Evolutionary conservation across 1,140 invertebrate species (phyloP).

Genomic region (Seison nebaliae): DNA sequence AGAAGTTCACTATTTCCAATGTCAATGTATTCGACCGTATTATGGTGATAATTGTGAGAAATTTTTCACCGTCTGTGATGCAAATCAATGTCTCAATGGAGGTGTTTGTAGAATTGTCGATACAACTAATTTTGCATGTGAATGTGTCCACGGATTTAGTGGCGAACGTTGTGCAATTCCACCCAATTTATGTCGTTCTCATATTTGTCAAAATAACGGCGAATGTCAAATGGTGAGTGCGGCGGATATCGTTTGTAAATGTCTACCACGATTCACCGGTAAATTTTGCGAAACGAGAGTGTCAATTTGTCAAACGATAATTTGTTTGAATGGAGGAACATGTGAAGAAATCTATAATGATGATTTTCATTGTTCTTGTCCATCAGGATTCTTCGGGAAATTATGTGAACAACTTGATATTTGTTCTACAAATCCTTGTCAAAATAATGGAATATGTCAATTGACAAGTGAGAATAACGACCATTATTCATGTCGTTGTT

Average conservation of each 20-base stretch:
- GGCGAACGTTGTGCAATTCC: neutral
- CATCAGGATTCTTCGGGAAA: slow-evolving; percentile 6
- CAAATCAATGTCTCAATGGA: slow-evolving; percentile 14
- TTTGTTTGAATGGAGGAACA: neutral
- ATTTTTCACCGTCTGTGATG: slow-evolving; percentile 3
- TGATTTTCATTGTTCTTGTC: slow-evolving; percentile 3
- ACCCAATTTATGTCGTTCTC: no score
- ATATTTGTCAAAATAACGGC: no score
- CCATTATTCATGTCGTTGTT: slow-evolving; percentile 42
- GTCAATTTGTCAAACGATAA: neutral
- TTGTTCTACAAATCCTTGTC: slow-evolving; percentile 10
- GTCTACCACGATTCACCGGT: slow-evolving; percentile 17
- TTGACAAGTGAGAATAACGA: neutral
- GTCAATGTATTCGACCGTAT: no score
- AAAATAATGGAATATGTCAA: slow-evolving; percentile 10
- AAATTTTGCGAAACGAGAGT: slow-evolving; percentile 46
- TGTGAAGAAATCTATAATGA: neutral
- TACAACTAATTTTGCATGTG: neutral
- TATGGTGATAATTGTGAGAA: no score
- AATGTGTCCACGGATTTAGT: neutral
- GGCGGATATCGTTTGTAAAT: slow-evolving; percentile 14
- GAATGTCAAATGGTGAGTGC: no score
- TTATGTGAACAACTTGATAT: slow-evolving; percentile 10
- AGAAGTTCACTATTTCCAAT: slow-evolving; percentile 1
- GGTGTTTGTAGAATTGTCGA: slow-evolving; percentile 13